Evolutionary conservation across 92 coral and sea anemone genomes (phyloP).

Genomic region (Porites divaricata): DNA sequence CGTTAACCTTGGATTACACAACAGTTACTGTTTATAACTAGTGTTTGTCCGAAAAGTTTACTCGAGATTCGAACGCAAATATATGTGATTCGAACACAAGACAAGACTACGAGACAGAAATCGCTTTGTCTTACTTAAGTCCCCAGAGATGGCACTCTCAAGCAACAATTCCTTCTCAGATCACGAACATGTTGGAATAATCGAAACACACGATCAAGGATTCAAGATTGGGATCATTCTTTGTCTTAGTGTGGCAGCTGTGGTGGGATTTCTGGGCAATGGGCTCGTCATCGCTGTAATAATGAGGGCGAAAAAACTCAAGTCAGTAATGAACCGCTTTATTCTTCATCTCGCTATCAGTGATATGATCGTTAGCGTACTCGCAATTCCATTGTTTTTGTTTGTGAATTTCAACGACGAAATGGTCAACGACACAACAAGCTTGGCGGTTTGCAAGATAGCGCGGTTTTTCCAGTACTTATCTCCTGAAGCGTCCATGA

Average conservation of each 20-base stretch:
- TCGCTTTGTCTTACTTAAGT: neutral
- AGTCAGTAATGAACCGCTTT: slow-evolving; percentile 93
- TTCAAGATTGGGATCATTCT: slow-evolving; percentile 59
- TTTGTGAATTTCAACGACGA: slow-evolving; percentile 65
- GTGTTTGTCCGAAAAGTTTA: neutral
- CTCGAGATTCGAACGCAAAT: neutral
- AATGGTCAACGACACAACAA: neutral
- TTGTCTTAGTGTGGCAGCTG: slow-evolving; percentile 65
- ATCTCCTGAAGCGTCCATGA: slow-evolving; percentile 85
- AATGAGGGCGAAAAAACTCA: slow-evolving; percentile 74
- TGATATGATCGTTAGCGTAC: slow-evolving; percentile 76
- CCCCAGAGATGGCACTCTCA: slow-evolving; percentile 29
- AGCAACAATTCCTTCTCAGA: neutral
- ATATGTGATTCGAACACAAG: neutral
- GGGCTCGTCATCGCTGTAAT: slow-evolving; percentile 76
- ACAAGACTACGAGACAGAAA: neutral
- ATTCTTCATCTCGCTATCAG: slow-evolving; percentile 83
- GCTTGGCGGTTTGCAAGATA: slow-evolving; percentile 57
- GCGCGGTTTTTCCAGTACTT: slow-evolving; percentile 84
- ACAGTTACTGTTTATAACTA: neutral
- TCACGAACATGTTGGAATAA: neutral
- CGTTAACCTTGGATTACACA: neutral
- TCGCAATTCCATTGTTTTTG: slow-evolving; percentile 79
- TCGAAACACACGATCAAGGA: slow-evolving; percentile 26
- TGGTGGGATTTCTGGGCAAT: slow-evolving; percentile 80